Evolutionary conservation across 2,888 invertebrate genomes (phyloP).

Genomic region (Archaeoteleia sp.): DNA sequence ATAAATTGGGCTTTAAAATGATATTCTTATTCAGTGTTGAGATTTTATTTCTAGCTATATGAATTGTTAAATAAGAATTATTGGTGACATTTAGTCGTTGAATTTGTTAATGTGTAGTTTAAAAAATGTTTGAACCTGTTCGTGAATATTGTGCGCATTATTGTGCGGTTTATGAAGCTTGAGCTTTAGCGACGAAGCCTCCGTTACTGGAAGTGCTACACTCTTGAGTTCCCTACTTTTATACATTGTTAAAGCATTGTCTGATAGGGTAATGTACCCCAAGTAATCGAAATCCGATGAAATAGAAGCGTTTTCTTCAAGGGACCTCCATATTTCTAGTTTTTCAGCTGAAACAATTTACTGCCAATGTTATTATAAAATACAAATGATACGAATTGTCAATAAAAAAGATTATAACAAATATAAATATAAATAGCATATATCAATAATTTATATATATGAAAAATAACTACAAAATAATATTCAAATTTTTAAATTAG

Average conservation of each 20-base stretch:
- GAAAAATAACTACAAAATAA: too few species aligned
- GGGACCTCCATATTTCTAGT: constrained; percentile 82
- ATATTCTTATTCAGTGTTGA: too few species aligned
- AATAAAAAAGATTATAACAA: too few species aligned
- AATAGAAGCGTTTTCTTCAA: constrained; percentile 76
- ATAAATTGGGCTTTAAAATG: too few species aligned
- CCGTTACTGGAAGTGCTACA: constrained; percentile 86
- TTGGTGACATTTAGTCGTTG: neutral
- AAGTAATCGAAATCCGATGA: constrained; percentile 79
- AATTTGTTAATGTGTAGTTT: neutral
- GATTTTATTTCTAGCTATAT: too few species aligned
- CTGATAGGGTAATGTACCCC: constrained; percentile 86
- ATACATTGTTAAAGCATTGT: constrained; percentile 86
- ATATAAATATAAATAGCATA: too few species aligned
- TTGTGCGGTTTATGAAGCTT: constrained; percentile 88
- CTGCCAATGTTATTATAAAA: neutral
- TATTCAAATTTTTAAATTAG: too few species aligned
- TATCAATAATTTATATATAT: too few species aligned
- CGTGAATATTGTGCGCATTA: constrained; percentile 86
- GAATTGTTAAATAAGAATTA: too few species aligned
- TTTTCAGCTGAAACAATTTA: constrained; percentile 79
- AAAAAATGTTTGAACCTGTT: constrained; percentile 81
- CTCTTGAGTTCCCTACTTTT: constrained; percentile 90
- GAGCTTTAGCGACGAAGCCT: constrained; percentile 87
- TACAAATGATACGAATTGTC: neutral